Base-by-base conservation (phyloP, 2,113 vertebrate genomes). In the Oreochromis aureus region DNA sequence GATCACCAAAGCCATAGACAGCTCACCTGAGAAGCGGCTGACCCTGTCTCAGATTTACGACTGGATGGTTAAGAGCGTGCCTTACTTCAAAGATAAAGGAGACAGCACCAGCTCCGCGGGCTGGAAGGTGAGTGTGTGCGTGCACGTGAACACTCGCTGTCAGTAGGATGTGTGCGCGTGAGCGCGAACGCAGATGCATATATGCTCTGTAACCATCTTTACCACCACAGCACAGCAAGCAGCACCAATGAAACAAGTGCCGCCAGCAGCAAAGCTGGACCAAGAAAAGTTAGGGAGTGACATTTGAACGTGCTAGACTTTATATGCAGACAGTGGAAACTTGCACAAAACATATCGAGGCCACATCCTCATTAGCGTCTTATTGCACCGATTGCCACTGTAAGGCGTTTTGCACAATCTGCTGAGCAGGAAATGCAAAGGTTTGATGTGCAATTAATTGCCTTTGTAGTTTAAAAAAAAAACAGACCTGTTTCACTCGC, bases 1-100 rank as follows among this genome's bases (percentile, higher is more conserved):
- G 94, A 99, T 99, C 95, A 98, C 98, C 86, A 98, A 98, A 94
- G 98, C 98, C 51, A 99, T 99, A 94, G 98, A 99, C 95, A 98
- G 97, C 95, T 97, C 98, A 48, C 98, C 98, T 0, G 98, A 99
- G 95, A 98, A 98, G 96, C 96, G 98, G 30, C 97, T 99, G 89
- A 99, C 98, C 2, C 96, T 99, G 91, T 98, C 98, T 9, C 98
- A 99, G 96, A 99, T 99, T 88, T 99, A 99, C 95, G 98, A 99
- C 95, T 99, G 98, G 98, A 99, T 99, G 98, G 98, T 99, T 82
- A 98, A 98, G 95, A 98, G 97, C 39, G 98, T 99, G 24, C 97
- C 98, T 24, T 99, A 99, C 95, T 99, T 99, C 96, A 99, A 98
- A 92, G 98, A 99, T 91, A 99, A 99, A 93, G 98, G 98, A 32